A percentile compares a stretch with the other conserved stretches of the same genome.
These are phyloP conservation scores for Pipistrellus kuhlii DNA, from an alignment of 2,797 vertebrate species.

Conservation along the genomic window DNA sequence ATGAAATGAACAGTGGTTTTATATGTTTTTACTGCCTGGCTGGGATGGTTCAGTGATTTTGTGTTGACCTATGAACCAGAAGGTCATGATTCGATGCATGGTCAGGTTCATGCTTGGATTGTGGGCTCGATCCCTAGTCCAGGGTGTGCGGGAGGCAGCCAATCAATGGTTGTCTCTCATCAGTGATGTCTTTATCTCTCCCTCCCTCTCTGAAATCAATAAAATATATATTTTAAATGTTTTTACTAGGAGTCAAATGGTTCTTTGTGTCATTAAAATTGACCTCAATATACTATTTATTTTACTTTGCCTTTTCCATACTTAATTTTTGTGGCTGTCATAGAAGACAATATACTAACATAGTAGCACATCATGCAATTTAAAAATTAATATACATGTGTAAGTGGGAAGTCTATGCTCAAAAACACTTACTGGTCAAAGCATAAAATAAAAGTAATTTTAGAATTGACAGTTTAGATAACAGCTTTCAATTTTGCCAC, in stretches of 20 bases:
- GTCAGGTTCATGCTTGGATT: too few relatives aligned
- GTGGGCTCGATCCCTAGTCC: too few relatives aligned
- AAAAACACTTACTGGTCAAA: not conserved
- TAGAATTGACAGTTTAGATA: slow-evolving; percentile 26
- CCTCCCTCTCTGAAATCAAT: too few relatives aligned
- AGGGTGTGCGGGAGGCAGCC: too few relatives aligned
- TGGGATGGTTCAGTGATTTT: too few relatives aligned
- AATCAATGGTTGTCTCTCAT: too few relatives aligned
- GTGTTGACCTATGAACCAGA: too few relatives aligned
- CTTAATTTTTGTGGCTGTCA: slow-evolving; percentile 19
- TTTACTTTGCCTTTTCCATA: not conserved
- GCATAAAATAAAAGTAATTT: not conserved
- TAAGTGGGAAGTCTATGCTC: not conserved
- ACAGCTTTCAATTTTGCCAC: not conserved
- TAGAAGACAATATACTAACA: slow-evolving; percentile 12
- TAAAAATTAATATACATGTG: not conserved
- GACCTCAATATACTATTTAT: not conserved
- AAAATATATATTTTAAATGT: not conserved
- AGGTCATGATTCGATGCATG: too few relatives aligned
- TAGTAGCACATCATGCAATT: not conserved
- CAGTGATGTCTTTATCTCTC: too few relatives aligned
- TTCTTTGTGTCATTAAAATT: not conserved
- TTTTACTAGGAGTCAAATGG: slow-evolving; percentile 31
- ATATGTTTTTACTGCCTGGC: not conserved
- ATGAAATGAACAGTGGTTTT: not conserved